Percentiles rank a stretch among this genome's conserved stretches.
phyloP scores from a whole-genome alignment of 2,113 vertebrate genomes.

The Lasiurus cinereus region DNA sequence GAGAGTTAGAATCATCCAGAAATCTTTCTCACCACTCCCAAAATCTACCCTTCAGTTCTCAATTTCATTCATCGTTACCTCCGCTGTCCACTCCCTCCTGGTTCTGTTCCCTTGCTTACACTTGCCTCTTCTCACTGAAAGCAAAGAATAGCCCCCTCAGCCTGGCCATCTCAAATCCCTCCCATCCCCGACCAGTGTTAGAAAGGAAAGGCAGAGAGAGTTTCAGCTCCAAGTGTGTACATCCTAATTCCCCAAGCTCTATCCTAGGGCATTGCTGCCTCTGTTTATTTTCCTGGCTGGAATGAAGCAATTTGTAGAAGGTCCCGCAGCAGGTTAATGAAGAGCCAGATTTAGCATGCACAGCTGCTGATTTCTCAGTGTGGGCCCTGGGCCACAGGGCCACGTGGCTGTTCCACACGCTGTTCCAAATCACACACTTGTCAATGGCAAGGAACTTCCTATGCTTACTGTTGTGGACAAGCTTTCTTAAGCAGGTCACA shows the following conservation, averaged over 20 bases:
- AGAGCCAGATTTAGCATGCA: neutral
- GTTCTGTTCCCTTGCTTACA: neutral
- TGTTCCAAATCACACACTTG: slow-evolving; percentile 31
- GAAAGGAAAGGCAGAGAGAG: neutral
- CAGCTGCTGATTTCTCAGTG: slow-evolving; percentile 65
- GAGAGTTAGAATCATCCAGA: neutral
- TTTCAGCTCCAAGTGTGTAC: neutral
- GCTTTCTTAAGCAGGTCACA: neutral
- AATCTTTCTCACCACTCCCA: neutral
- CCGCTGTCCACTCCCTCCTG: neutral
- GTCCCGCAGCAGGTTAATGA: slow-evolving; percentile 49
- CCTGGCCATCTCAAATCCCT: neutral
- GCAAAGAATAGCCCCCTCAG: neutral
- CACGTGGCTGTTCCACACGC: neutral
- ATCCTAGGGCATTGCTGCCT: neutral
- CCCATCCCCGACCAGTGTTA: neutral
- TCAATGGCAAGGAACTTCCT: slow-evolving; percentile 1
- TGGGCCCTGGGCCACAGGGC: neutral
- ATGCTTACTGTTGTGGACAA: neutral
- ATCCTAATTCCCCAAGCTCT: neutral
- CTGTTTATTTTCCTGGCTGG: slow-evolving; percentile 72
- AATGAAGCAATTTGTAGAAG: slow-evolving; percentile 55
- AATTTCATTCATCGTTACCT: neutral
- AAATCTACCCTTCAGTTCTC: neutral
- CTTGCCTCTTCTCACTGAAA: neutral